Evolutionary conservation across 2,888 invertebrate genomes (phyloP).

Genomic region (Pachycephus smyrnensis): DNA sequence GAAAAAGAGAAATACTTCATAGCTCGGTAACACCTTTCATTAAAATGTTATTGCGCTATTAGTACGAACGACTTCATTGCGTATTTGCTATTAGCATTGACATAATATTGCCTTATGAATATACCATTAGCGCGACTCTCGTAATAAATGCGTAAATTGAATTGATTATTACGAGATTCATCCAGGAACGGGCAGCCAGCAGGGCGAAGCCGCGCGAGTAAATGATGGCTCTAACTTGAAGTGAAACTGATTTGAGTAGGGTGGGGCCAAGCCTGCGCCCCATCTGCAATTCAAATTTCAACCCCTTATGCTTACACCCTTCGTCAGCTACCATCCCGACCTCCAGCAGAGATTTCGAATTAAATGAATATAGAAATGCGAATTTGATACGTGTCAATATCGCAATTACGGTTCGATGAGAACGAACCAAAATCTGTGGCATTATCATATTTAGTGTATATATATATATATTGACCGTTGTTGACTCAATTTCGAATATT

Average conservation of each 20-base stretch:
- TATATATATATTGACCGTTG: neutral
- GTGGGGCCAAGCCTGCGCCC: constrained; percentile 20
- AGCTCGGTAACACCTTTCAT: neutral
- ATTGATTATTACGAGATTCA: constrained; percentile 52
- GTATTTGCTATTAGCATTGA: constrained; percentile 44
- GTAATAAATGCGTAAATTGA: constrained; percentile 53
- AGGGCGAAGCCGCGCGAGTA: constrained; percentile 25
- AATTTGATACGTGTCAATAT: constrained; percentile 38
- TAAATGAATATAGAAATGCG: constrained; percentile 49
- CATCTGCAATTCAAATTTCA: constrained; percentile 60
- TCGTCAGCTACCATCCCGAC: constrained; percentile 32
- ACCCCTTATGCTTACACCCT: constrained; percentile 52
- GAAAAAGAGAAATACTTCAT: neutral
- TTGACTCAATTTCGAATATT: neutral
- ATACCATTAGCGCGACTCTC: constrained; percentile 41
- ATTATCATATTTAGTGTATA: neutral
- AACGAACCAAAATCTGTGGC: neutral
- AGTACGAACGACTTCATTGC: constrained; percentile 38
- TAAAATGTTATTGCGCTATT: constrained; percentile 17
- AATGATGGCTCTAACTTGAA: constrained; percentile 51
- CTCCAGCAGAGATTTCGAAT: constrained; percentile 40
- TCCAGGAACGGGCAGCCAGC: constrained; percentile 10
- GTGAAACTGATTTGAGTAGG: constrained; percentile 52
- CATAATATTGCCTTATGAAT: constrained; percentile 54
- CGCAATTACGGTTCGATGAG: neutral